Percentiles rank a stretch among this genome's conserved stretches.
phyloP scores from a whole-genome alignment of 2,797 vertebrate genomes.

The Myioborus miniatus region DNA sequence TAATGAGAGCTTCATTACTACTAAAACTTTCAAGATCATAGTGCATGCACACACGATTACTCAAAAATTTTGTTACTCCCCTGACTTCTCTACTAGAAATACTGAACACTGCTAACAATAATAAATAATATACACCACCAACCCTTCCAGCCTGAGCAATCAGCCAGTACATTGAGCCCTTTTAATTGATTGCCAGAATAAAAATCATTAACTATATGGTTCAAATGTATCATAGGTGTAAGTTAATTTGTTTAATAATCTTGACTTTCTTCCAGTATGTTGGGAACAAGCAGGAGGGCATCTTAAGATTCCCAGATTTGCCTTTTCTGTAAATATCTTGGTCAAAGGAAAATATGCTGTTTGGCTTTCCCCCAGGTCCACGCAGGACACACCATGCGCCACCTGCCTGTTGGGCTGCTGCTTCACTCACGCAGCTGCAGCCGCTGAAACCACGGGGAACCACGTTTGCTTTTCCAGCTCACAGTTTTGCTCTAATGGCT shows the following conservation, averaged over 20 bases:
- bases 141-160: not conserved
- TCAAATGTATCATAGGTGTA: not conserved
- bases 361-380: not conserved
- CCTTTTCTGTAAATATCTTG: not conserved
- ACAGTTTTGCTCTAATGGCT: not conserved
- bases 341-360: not conserved
- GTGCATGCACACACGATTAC: not conserved
- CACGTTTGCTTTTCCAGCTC: not conserved
- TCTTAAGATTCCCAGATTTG: not conserved
- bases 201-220: not conserved
- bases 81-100: not conserved
- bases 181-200: not conserved
- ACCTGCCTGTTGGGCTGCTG: not conserved
- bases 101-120: not conserved
- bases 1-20: not conserved
- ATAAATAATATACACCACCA: not conserved
- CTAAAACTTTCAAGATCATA: not conserved
- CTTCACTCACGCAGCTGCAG: not conserved
- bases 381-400: fast-evolving
- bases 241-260: not conserved
- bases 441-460: not conserved
- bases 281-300: not conserved
- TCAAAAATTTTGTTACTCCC: not conserved
- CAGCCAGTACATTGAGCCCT: not conserved
- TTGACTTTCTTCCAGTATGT: not conserved